These are phyloP conservation scores for Vulpes ferrilata DNA, from an alignment of 2,113 vertebrate species.

Conservation along the genomic window DNA sequence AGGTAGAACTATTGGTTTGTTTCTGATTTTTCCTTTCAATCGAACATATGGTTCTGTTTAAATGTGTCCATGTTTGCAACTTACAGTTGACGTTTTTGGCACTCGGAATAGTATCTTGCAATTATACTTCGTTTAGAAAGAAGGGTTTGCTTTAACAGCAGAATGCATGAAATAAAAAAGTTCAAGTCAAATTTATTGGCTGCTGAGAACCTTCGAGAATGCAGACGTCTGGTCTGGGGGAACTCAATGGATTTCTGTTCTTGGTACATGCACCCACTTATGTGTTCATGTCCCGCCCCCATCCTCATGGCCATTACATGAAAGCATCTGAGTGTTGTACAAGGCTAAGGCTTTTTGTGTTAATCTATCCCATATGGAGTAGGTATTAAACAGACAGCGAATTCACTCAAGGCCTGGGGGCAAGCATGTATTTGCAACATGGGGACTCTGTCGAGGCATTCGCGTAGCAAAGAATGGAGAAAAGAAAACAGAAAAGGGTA, in stretches of 20 bases:
- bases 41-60: slow-evolving; percentile 91
- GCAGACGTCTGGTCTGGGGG: slow-evolving; percentile 90
- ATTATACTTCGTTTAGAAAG: slow-evolving; percentile 89
- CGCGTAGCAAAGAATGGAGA: not conserved
- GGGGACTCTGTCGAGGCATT: slow-evolving; percentile 53
- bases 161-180: slow-evolving; percentile 88
- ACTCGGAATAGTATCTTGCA: slow-evolving; percentile 87
- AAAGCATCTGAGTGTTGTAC: slow-evolving; percentile 81
- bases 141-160: slow-evolving; percentile 90
- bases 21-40: slow-evolving; percentile 81
- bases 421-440: slow-evolving; percentile 41
- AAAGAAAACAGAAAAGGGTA: not conserved
- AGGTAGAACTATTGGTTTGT: slow-evolving; percentile 81
- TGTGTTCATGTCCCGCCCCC: not conserved
- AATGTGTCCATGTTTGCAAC: slow-evolving; percentile 89
- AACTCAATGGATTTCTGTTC: slow-evolving; percentile 89
- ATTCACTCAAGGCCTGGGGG: slow-evolving; percentile 74
- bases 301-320: slow-evolving; percentile 75
- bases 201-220: slow-evolving; percentile 89
- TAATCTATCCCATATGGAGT: slow-evolving; percentile 81
- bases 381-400: slow-evolving; percentile 66
- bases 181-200: slow-evolving; percentile 90
- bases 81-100: slow-evolving; percentile 90
- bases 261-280: slow-evolving; percentile 60
- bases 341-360: slow-evolving; percentile 84